A percentile compares a stretch with the other conserved stretches of the same genome.
These are phyloP conservation scores for Spongia lamella DNA, from an alignment of 37 sponge, comb jelly and placozoan species.

Conservation along the genomic window DNA sequence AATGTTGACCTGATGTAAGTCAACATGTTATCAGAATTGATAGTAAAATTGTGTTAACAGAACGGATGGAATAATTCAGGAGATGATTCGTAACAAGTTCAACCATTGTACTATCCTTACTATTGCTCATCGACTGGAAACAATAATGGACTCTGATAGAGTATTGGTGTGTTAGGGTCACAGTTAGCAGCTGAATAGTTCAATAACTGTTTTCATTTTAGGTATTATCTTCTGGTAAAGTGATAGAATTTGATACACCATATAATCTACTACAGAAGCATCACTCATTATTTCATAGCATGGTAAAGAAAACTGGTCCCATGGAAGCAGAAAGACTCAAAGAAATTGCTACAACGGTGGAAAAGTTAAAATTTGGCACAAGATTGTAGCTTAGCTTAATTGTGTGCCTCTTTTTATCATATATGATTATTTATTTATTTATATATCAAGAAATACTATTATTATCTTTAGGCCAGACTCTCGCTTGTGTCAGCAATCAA, in stretches of 20 bases:
- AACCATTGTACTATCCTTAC: constrained; percentile 80
- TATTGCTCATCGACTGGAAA: constrained; percentile 93
- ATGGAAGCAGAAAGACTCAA: constrained; percentile 10
- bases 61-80: constrained; percentile 89
- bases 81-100: constrained; percentile 70
- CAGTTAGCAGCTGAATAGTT: neutral
- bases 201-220: neutral
- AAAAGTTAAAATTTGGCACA: no score
- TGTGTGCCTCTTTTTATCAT: no score
- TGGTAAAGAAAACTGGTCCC: constrained; percentile 29
- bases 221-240: constrained; percentile 27
- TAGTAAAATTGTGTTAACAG: constrained; percentile 5
- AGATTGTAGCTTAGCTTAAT: no score
- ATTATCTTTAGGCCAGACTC: no score
- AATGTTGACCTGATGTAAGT: constrained; percentile 19
- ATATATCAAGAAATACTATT: no score
- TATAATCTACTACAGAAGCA: constrained; percentile 24
- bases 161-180: constrained; percentile 61
- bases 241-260: constrained; percentile 53
- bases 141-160: constrained; percentile 87
- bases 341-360: neutral
- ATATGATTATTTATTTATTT: no score
- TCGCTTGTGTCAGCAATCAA: no score
- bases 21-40: no score
- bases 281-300: constrained; percentile 5